A percentile compares a stretch with the other conserved stretches of the same genome.
These are phyloP conservation scores for Struthio camelus DNA, from an alignment of 2,113 vertebrate species.

Conservation along the genomic window DNA sequence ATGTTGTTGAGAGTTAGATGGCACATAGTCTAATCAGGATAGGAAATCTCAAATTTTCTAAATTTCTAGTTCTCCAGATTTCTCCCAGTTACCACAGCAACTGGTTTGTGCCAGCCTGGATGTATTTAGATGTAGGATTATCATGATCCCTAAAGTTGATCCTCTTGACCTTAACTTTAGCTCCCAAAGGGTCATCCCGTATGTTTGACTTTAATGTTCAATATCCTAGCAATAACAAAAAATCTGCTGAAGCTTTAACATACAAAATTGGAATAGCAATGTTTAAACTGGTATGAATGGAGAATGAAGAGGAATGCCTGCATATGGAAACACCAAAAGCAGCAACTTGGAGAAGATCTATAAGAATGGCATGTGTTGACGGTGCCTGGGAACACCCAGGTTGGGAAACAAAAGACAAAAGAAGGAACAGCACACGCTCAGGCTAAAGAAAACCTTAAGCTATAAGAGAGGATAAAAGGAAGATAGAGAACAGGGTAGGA, in stretches of 20 bases:
- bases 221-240: not conserved
- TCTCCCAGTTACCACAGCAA: not conserved
- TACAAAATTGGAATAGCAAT: not conserved
- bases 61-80: not conserved
- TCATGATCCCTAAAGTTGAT: not conserved
- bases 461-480: not conserved
- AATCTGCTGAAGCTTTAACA: not conserved
- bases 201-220: not conserved
- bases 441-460: not conserved
- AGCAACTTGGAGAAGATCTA: not conserved
- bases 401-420: not conserved
- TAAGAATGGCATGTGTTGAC: not conserved
- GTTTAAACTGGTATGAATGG: not conserved
- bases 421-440: not conserved
- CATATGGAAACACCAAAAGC: not conserved
- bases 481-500: not conserved
- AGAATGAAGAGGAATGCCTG: not conserved
- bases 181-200: not conserved
- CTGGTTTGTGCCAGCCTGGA: not conserved
- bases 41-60: not conserved
- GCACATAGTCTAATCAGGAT: not conserved
- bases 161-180: not conserved
- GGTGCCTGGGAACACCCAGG: not conserved
- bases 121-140: not conserved
- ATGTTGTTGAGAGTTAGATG: not conserved